Base-by-base conservation (phyloP, 2,888 invertebrate genomes). In the Rhorus exstirpatorius region DNA sequence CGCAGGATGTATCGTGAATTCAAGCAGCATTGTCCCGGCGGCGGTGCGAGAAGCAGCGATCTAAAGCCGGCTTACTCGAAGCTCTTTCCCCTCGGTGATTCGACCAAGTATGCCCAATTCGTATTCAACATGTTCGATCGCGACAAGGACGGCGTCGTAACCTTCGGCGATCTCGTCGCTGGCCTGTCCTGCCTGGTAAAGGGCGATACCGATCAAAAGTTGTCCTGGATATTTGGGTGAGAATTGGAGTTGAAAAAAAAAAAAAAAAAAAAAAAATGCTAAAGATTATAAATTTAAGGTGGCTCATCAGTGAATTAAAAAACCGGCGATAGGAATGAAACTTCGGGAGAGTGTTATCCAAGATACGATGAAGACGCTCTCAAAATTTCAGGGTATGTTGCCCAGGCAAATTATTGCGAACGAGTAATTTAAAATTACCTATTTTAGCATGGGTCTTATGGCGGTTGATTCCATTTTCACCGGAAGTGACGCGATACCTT, bases 141-240 rank as follows among this genome's bases (percentile, higher is more conserved):
- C 19, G 88, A 92, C 71, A 86, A 86, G 24, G 90, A 92, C 19
- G 91, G 91, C 1, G 60, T 92, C 3, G 86, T 92, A 38, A 91
- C 87, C 65, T 92, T 92, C 53, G 81, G 81, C 21, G 91, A 92
- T 85, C 86, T 92, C 3, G 83, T 92, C 4, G 61, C 49, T 0
- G 88, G 86, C 4, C 76, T 90, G 55, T 86, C 90, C 8, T 85
- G 79, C 6, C 91, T 91, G 31, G 79, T 90, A 10, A 90, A 90
- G 31, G 92, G 91, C 0, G 84, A 86, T 35, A 55, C 84, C 0
- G 91, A 92, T 24, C 85, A 91, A 35, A 92, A 90, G 51, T 88
- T 92, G 3, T 85, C 87, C 0, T 92, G 92, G 92, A 92, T 92
- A 79, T 92, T 92, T 49, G 86, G 87, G 92, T 91, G 75, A 86